phyloP scores from a whole-genome alignment of 2,797 vertebrate genomes.

The Gallinago nigripennis region DNA sequence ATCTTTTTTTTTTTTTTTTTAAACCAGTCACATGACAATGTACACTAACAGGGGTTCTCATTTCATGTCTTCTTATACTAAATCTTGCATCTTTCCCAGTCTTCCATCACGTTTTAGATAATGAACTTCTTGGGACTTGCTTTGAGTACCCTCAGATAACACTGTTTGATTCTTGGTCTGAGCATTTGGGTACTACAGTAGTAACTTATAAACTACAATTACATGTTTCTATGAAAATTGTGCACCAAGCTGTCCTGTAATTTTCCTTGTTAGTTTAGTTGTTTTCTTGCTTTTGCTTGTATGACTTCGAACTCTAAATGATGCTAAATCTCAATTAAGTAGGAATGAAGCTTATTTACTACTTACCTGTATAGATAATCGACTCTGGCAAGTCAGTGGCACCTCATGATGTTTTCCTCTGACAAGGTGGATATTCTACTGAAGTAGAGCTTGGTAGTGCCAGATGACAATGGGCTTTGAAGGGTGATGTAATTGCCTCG shows the following conservation, averaged over 20 bases:
- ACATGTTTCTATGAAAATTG: neutral
- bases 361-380: neutral
- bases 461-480: neutral
- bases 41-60: neutral
- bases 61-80: constrained; percentile 1
- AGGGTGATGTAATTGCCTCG: neutral
- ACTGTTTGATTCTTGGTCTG: neutral
- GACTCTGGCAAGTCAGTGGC: neutral
- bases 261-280: neutral
- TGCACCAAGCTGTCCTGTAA: neutral
- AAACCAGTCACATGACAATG: neutral
- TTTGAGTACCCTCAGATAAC: neutral
- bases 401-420: neutral
- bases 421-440: neutral
- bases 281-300: neutral
- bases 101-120: neutral
- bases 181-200: neutral
- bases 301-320: constrained; percentile 12
- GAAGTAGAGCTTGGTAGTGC: neutral
- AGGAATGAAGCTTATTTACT: neutral
- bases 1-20: neutral
- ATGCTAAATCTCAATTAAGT: neutral
- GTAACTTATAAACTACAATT: neutral
- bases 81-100: neutral
- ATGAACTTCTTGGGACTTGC: neutral